Evolutionary conservation across 2,797 vertebrate genomes (phyloP), one percentile per base, ranked within the genome.

Genomic region (Eremophila alpestris): DNA sequence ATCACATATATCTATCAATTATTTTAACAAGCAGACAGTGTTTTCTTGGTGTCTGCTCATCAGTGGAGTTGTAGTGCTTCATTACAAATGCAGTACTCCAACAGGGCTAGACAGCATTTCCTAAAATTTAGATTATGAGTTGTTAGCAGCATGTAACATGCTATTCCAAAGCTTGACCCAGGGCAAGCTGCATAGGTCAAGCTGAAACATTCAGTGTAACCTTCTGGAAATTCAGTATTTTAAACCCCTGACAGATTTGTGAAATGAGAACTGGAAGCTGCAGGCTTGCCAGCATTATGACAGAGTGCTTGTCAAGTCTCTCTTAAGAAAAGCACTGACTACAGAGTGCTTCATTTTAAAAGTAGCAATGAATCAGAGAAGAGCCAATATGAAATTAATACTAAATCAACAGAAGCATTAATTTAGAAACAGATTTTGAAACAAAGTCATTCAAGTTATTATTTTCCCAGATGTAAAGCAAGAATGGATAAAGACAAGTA

Each of bases 381-480:
- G 62, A 91, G 78, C 83, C 87, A 81, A 71, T 58, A 75, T 62
- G 54, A 93, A 96, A 95, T 95, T 90, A 96, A 93, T 93, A 89
- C 86, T 38, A 93, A 71, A 86, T 58, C 69, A 86, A 93, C 84
- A 78, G 32, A 74, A 77, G 64, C 67, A 95, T 93, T 95, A 14
- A 95, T 93, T 93, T 93, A 79, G 79, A 94, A 92, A 94, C 43
- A 80, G 77, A 87, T 92, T 92, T 92, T 9, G 1, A 56, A 94
- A 90, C 59, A 67, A 92, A 91, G 78, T 29, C 41, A 90, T 87
- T 90, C 67, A 58, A 91, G 87, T 89, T 78, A 83, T 78, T 89
- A 52, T 81, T 92, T 89, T 89, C 90, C 82, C 79, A 92, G 68
- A 85, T 13, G 76, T 78, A 80, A 95, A 87, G 75, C 49, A 84